A percentile compares a stretch with the other conserved stretches of the same genome.
phyloP scores from a whole-genome alignment of 2,888 invertebrate species.

The Trichopria drosophilae region DNA sequence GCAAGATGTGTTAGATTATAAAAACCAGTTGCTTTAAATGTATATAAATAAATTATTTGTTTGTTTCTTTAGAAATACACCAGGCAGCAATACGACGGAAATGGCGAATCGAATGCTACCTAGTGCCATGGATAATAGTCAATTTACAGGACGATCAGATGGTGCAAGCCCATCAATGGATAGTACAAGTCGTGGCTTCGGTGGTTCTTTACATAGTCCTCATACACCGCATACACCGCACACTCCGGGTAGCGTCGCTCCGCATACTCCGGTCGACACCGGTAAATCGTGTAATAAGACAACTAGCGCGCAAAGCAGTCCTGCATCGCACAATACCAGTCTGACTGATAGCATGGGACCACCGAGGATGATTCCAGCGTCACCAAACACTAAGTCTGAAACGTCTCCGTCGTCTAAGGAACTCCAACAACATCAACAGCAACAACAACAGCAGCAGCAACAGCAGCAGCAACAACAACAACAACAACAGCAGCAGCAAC shows the following conservation, averaged over 20 bases:
- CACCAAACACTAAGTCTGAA: constrained; percentile 56
- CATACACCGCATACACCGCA: constrained; percentile 56
- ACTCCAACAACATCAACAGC: constrained; percentile 45
- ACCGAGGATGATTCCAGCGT: constrained; percentile 54
- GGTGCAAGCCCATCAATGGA: constrained; percentile 56
- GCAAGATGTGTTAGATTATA: not conserved
- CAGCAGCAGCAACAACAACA: constrained; percentile 43
- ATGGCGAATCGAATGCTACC: constrained; percentile 51
- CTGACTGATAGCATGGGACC: constrained; percentile 56
- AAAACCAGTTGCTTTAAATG: not conserved
- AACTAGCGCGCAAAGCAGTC: constrained; percentile 56
- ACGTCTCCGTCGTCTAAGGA: constrained; percentile 53
- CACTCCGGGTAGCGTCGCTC: constrained; percentile 53
- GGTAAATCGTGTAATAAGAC: constrained; percentile 49
- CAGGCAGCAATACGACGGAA: constrained; percentile 47
- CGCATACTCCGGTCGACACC: constrained; percentile 53
- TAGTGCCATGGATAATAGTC: constrained; percentile 47
- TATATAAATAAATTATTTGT: too few relatives aligned
- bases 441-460: constrained; percentile 43
- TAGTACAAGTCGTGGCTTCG: constrained; percentile 52
- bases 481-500: constrained; percentile 49
- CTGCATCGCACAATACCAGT: constrained; percentile 51
- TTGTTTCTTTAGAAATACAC: constrained; percentile 40
- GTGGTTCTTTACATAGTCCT: constrained; percentile 55
- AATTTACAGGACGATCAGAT: constrained; percentile 51